Percentiles rank a stretch among this genome's conserved stretches.
These are phyloP conservation scores for Sebastolobus alascanus DNA, from an alignment of 2,797 vertebrate species.

Conservation along the genomic window DNA sequence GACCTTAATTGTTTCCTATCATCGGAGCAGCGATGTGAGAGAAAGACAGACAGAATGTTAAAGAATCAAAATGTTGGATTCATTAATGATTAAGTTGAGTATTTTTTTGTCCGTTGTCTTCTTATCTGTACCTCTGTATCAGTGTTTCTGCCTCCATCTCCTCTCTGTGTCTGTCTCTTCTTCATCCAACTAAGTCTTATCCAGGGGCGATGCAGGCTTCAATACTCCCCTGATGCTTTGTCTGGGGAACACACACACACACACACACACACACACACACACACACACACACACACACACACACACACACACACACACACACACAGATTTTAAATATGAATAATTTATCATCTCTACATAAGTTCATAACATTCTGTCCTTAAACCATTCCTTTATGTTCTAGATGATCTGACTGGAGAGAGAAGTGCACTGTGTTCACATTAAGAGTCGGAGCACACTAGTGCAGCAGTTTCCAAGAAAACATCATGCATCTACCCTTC, in stretches of 20 bases:
- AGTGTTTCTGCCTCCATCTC: not conserved
- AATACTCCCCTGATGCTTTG: conserved; percentile 32
- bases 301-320: conserved; percentile 9
- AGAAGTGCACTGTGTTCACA: conserved; percentile 10
- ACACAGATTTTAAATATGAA: conserved; percentile 33
- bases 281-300: conserved; percentile 3
- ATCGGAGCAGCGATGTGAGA: not conserved
- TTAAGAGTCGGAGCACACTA: conserved; percentile 47
- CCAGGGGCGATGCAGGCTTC: conserved; percentile 44
- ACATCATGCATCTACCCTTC: not conserved
- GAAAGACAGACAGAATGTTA: not conserved
- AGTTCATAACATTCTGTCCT: not conserved
- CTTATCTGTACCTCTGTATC: not conserved
- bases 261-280: conserved; percentile 6
- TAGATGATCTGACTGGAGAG: conserved; percentile 8
- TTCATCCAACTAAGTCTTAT: conserved; percentile 46
- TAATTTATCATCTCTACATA: not conserved
- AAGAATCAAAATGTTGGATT: not conserved
- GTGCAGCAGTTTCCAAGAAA: conserved; percentile 24
- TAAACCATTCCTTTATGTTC: not conserved
- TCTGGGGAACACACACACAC: conserved; percentile 28
- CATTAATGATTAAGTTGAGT: not conserved
- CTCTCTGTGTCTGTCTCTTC: conserved; percentile 24
- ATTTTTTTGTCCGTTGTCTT: not conserved
- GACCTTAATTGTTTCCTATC: not conserved